These are phyloP conservation scores for Scleropages formosus DNA, from an alignment of 2,797 vertebrate species.

Conservation along the genomic window DNA sequence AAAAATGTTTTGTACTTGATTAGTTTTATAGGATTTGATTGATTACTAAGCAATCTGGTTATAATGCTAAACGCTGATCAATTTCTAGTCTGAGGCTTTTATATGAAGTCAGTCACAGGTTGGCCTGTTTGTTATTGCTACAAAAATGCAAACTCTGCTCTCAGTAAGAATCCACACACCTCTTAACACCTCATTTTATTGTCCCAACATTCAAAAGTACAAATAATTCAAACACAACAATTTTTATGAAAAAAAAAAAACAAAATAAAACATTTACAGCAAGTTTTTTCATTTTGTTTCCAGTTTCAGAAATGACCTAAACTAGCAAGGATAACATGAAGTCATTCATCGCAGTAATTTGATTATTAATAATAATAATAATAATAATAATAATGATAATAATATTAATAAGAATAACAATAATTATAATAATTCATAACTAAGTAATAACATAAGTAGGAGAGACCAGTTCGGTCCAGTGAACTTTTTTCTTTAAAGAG, in stretches of 20 bases:
- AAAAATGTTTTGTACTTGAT: not conserved
- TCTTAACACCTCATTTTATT: constrained; percentile 99
- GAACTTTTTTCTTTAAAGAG: constrained; percentile 82
- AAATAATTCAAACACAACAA: constrained; percentile 99
- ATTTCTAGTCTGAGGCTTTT: not conserved
- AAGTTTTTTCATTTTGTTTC: constrained; percentile 87
- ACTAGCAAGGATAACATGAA: constrained; percentile 99
- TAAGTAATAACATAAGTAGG: constrained; percentile 88
- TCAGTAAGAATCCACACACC: constrained; percentile 74
- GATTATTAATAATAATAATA: constrained; percentile 85
- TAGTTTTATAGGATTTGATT: constrained; percentile 18
- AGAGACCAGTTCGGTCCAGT: constrained; percentile 93
- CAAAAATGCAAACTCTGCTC: constrained; percentile 23
- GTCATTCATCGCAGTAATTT: constrained; percentile 95
- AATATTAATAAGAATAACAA: constrained; percentile 78
- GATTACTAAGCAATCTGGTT: constrained; percentile 14
- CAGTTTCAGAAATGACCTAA: constrained; percentile 99
- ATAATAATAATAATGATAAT: constrained; percentile 77
- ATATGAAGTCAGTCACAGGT: not conserved
- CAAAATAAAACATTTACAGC: constrained; percentile 89
- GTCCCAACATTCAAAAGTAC: constrained; percentile 99
- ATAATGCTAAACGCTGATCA: not conserved
- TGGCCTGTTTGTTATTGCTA: not conserved
- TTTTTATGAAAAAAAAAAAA: constrained; percentile 88
- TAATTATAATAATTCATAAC: constrained; percentile 79